These are phyloP conservation scores for Eulemur rufifrons DNA, from an alignment of 2,113 vertebrate genomes.

Conservation along the genomic window DNA sequence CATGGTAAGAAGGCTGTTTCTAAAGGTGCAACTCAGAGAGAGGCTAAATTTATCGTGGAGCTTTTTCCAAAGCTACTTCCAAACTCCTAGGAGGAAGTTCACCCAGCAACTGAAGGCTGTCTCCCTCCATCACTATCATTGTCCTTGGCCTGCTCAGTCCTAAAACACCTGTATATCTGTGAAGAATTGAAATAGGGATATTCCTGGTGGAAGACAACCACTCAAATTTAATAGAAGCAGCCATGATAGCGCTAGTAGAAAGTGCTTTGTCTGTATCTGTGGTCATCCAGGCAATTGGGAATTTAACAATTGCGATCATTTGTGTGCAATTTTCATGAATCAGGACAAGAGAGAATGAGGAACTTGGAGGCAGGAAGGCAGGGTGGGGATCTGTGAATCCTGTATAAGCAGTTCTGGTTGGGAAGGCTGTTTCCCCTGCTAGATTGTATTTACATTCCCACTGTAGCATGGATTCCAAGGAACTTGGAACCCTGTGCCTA, in stretches of 20 bases:
- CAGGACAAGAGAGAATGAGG: neutral
- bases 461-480: neutral
- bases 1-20: neutral
- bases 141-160: neutral
- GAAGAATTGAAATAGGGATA: neutral
- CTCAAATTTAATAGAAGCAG: neutral
- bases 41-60: neutral
- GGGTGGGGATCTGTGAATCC: neutral
- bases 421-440: neutral
- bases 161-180: neutral
- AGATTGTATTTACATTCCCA: neutral
- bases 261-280: neutral
- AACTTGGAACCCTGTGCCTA: neutral
- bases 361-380: neutral
- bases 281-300: neutral
- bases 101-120: neutral
- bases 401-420: neutral
- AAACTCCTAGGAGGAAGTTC: neutral
- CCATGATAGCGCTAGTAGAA: neutral
- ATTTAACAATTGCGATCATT: neutral
- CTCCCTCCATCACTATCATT: neutral
- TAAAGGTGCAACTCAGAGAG: neutral
- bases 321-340: neutral
- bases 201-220: neutral
- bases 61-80: neutral